Evolutionary conservation across 2,113 vertebrate genomes (phyloP).

Genomic region (Spizaetus ornatus): DNA sequence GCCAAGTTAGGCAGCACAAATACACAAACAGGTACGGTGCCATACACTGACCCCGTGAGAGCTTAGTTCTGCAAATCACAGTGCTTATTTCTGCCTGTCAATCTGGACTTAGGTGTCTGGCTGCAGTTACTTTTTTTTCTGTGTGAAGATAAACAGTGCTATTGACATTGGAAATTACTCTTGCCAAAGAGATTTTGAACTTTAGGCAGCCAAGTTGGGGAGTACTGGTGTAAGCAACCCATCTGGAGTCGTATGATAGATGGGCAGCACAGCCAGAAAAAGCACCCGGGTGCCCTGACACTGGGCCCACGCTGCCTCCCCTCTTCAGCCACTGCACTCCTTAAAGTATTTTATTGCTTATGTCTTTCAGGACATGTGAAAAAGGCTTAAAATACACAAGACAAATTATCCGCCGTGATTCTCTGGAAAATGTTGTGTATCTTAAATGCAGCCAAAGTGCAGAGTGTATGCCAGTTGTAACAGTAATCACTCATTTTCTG

Average conservation of each 20-base stretch:
- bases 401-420: conserved; percentile 54
- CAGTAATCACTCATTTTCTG: conserved; percentile 67
- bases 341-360: conserved; percentile 49
- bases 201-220: neutral
- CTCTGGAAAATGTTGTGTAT: conserved; percentile 58
- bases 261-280: neutral
- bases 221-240: neutral
- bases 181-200: neutral
- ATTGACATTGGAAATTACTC: conserved; percentile 1
- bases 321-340: conserved; percentile 19
- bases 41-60: neutral
- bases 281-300: conserved; percentile 6
- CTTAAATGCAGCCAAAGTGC: conserved; percentile 59
- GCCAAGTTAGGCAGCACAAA: neutral
- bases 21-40: neutral
- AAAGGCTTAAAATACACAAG: conserved; percentile 58
- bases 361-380: conserved; percentile 45
- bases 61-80: neutral
- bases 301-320: neutral
- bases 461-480: conserved; percentile 58
- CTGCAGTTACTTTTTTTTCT: neutral
- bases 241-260: neutral
- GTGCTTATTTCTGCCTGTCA: neutral
- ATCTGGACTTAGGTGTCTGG: neutral
- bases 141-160: conserved; percentile 8